Evolutionary conservation across 2,797 vertebrate species (phyloP).

Genomic region (Sparidentex hasta): DNA sequence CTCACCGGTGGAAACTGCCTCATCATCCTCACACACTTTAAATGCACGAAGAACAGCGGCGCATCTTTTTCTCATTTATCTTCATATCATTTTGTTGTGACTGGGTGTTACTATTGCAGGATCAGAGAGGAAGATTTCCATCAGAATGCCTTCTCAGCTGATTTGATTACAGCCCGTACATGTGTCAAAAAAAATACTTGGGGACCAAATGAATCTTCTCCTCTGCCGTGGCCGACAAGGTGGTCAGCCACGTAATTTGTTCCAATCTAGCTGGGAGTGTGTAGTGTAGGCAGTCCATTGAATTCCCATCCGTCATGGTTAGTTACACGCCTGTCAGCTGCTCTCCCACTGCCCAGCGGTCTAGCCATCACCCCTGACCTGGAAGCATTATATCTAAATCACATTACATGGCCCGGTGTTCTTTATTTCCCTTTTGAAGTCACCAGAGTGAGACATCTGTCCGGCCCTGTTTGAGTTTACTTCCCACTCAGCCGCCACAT

Average conservation of each 20-base stretch:
- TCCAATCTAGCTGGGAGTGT: conserved; percentile 69
- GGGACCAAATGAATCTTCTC: conserved; percentile 56
- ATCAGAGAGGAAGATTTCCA: conserved; percentile 38
- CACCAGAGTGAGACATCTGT: conserved; percentile 86
- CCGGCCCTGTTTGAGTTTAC: conserved; percentile 81
- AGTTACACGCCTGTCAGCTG: conserved; percentile 88
- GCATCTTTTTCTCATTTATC: conserved; percentile 56
- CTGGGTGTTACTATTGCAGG: conserved; percentile 29
- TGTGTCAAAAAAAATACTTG: conserved; percentile 54
- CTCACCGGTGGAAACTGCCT: not conserved
- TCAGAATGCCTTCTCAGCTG: conserved; percentile 51
- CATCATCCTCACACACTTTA: conserved; percentile 11
- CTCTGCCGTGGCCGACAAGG: conserved; percentile 57
- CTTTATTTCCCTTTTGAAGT: conserved; percentile 83
- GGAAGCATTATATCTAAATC: conserved; percentile 88
- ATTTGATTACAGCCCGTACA: conserved; percentile 53
- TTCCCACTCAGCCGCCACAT: conserved; percentile 79
- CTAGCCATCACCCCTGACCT: conserved; percentile 86
- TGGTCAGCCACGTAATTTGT: conserved; percentile 76
- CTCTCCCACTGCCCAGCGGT: conserved; percentile 83
- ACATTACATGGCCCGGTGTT: conserved; percentile 85
- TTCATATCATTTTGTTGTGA: conserved; percentile 34
- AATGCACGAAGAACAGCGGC: conserved; percentile 9
- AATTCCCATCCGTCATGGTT: conserved; percentile 89
- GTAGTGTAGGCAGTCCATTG: conserved; percentile 84